Percentiles rank a stretch among this genome's conserved stretches.
These are phyloP conservation scores for Pelobates cultripes DNA, from an alignment of 2,797 vertebrate genomes.

Conservation along the genomic window DNA sequence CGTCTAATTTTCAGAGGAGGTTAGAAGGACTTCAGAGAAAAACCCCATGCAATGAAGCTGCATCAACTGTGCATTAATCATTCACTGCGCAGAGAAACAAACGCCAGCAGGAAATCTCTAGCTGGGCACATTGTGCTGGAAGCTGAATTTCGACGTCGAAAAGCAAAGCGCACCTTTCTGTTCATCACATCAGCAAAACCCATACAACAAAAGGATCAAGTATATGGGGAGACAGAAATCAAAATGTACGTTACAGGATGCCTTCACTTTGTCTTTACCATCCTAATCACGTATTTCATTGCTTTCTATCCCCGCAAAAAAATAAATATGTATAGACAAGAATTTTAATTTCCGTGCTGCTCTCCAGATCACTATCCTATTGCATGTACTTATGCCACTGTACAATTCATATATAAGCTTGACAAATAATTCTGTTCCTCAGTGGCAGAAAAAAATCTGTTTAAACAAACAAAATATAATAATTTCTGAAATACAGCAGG, in stretches of 20 bases:
- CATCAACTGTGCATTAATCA: slow-evolving; percentile 52
- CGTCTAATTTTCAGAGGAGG: background rate
- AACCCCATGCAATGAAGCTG: slow-evolving; percentile 5
- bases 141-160: slow-evolving; percentile 21
- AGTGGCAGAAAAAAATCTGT: slow-evolving; percentile 13
- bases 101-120: slow-evolving; percentile 35
- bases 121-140: slow-evolving; percentile 23
- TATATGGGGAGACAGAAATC: slow-evolving; percentile 15
- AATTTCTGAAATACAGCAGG: background rate
- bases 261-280: slow-evolving; percentile 30
- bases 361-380: slow-evolving; percentile 24
- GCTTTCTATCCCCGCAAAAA: slow-evolving; percentile 25
- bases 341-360: slow-evolving; percentile 34
- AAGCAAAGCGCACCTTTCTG: slow-evolving; percentile 32
- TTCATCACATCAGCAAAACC: slow-evolving; percentile 14
- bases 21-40: slow-evolving; percentile 19
- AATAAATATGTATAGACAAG: slow-evolving; percentile 28
- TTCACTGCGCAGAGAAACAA: slow-evolving; percentile 27
- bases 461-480: slow-evolving; percentile 34
- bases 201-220: slow-evolving; percentile 9
- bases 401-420: slow-evolving; percentile 16
- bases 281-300: slow-evolving; percentile 31
- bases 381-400: slow-evolving; percentile 24
- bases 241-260: slow-evolving; percentile 20
- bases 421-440: slow-evolving; percentile 34